Evolutionary conservation across 2,113 vertebrate genomes (phyloP), one percentile per base, ranked within the genome.

Genomic region (Genyomyrus donnyi): DNA sequence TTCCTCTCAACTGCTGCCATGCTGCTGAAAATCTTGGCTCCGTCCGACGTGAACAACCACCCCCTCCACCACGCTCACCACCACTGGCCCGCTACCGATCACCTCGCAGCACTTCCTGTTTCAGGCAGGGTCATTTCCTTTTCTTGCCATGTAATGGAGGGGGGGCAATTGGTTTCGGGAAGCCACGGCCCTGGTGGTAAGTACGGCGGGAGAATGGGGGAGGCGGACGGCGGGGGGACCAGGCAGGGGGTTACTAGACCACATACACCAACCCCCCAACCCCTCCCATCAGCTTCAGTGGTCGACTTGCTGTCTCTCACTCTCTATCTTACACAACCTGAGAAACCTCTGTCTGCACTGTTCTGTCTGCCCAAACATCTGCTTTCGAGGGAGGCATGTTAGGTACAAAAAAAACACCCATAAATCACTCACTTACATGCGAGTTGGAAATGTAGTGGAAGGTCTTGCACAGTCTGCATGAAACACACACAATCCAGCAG

Each of bases 71-170:
- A 17, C 15, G 15, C 13, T 10, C 58, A 8, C 58, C 62, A 3
- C n/a, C 62, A 66, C 48, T 90, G 49, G 48, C 89, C 90, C 89
- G 95, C 95, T 95, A 96, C 95, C 93, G 94, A 95, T 95, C 95
- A 95, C 93, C 95, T 94, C 92, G 91, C 96, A 95, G 94, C 93
- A 93, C 93, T 95, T 96, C 95, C 96, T 96, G 92, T 95, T 95
- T 88, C 92, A 91, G 90, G 92, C 92, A 92, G 94, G 95, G 94
- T 95, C 93, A 95, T 95, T 96, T 96, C 95, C 95, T 95, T 90
- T 91, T 93, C 91, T 90, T 90, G 88, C 93, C 88, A 90, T 62
- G 46, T 89, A 89, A 91, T 90, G 91, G 91, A 10, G 10, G 45
- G 74, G 66, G 49, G 84, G 90, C 85, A 90, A 80, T 93, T 91